Base-by-base conservation (phyloP, 1,140 invertebrate genomes). In the Heliconius melpomene region DNA sequence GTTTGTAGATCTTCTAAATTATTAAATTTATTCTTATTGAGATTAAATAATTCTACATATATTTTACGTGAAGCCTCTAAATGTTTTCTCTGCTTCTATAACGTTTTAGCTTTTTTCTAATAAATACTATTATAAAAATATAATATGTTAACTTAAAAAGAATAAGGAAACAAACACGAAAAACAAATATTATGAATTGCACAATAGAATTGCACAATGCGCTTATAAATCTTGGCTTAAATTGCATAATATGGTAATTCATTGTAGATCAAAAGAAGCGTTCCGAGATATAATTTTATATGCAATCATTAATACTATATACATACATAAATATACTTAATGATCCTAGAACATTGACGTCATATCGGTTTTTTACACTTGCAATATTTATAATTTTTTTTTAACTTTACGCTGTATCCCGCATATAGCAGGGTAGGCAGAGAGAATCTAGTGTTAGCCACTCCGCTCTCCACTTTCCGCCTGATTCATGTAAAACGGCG, bases 211-310 rank as follows among this genome's bases (percentile, higher is more conserved):
- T 72, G 32, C 26, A 72, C 70, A 72, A 92, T 89, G 82, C 80
- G 81, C 81, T 84, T 85, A 84, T 93, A 90, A 91, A 92, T 93
- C 90, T 86, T 84, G 82, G 85, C 84, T 89, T 93, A 85, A 90
- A 92, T 92, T 87, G 85, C 86, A 80, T 77, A 77, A 78, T 85
- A 84, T 85, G 78, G 84, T 87, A 90, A 46, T 90, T 90, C 88
- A 90, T 90, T 86, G 84, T 73, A 79, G 84, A 90, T 93, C 89
- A 91, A 91, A 91, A 85, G 84, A 79, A 82, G 85, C 87, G 86
- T 81, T 80, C 79, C 75, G 72, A 88, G 82, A 86, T 74, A 77
- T 38, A 66, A 66, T 66, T 66, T 29, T 66, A 26, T 66, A 66
- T 66, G 60, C 60, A 29, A 66, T 66, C 23, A 66, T 66, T 66